Base-by-base conservation (phyloP, 1,140 invertebrate genomes). In the Bacillus rossius region DNA sequence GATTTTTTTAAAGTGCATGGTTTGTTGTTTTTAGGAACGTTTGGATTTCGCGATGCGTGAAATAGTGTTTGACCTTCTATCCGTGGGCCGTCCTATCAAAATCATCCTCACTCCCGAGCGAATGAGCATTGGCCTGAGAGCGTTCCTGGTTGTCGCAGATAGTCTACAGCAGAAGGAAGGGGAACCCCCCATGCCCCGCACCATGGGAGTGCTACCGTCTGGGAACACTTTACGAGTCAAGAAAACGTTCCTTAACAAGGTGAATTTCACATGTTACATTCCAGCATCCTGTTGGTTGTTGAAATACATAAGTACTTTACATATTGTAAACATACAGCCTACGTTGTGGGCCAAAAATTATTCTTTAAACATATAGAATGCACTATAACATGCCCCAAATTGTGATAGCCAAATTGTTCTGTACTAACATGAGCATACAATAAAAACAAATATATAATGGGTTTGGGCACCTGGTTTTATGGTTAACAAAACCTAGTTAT, bases 21-120 rank as follows among this genome's bases (percentile, higher is more conserved):
- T 26, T 47, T 50, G 23, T 10, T 56, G n/a, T 58, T 62, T 22
- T 61, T n/a, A 84, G 78, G 95, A 98, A 73, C 80, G 94, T 64
- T 75, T 98, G 29, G 95, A 98, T 74, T 99, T 98, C 82, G 94
- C 95, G 0, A 98, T 99, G 95, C 83, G 95, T 61, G 97, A 99
- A 73, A 99, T 99, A 52, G 95, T 99, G 3, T 99, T 98, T 76
- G 98, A 99, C 78, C 75, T 99, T 2, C 72, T 99, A 1, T 96
- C 93, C 61, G 96, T 99, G 14, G 96, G 94, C 5, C 80, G 95
- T 40, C 90, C 91, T 1, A 91, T 97, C 0, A 97, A 98, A 77
- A 85, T 96, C 40, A 96, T 98, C 68, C 76, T 96, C 38, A 96
- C 94, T 5, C 97, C 97, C 0, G 97, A 99, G 78, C 78, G 97